A percentile compares a stretch with the other conserved stretches of the same genome.
phyloP scores from a whole-genome alignment of 1,140 invertebrate species.

The Trichonephila clavata region DNA sequence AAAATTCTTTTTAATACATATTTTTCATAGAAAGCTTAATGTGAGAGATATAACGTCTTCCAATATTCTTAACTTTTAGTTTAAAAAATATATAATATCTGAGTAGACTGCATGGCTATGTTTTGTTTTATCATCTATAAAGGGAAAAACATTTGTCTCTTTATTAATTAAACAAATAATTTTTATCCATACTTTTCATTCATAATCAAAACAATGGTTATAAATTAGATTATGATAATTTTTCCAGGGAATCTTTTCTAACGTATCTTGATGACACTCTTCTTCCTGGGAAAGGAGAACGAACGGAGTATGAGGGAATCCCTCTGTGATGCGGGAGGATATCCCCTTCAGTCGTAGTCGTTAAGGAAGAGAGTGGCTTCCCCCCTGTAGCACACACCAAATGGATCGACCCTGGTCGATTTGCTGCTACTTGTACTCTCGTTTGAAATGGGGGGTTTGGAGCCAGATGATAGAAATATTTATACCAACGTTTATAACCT shows the following conservation, averaged over 20 bases:
- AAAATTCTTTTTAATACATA: too few species aligned
- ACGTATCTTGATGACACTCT: background rate
- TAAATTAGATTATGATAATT: too few species aligned
- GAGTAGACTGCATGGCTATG: too few species aligned
- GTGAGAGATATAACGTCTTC: too few species aligned
- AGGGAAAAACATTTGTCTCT: too few species aligned
- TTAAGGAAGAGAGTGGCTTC: background rate
- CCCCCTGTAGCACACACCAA: conserved; percentile 2
- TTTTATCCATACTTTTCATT: too few species aligned
- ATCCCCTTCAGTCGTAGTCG: background rate
- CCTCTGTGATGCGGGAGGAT: background rate
- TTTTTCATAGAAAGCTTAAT: too few species aligned
- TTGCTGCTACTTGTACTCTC: conserved; percentile 37
- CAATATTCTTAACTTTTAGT: too few species aligned
- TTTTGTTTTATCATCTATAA: too few species aligned
- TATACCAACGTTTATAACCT: background rate
- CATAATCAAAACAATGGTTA: too few species aligned
- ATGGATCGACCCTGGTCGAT: conserved; percentile 61
- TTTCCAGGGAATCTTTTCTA: background rate
- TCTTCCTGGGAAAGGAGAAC: background rate
- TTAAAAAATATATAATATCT: too few species aligned
- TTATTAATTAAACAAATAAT: too few species aligned
- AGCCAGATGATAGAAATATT: conserved; percentile 41
- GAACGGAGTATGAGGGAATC: background rate
- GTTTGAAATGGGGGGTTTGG: background rate